Percentiles rank a stretch among this genome's conserved stretches.
Conservation (phyloP, 2,888 invertebrate genomes). For the Rotaria socialis region DNA sequence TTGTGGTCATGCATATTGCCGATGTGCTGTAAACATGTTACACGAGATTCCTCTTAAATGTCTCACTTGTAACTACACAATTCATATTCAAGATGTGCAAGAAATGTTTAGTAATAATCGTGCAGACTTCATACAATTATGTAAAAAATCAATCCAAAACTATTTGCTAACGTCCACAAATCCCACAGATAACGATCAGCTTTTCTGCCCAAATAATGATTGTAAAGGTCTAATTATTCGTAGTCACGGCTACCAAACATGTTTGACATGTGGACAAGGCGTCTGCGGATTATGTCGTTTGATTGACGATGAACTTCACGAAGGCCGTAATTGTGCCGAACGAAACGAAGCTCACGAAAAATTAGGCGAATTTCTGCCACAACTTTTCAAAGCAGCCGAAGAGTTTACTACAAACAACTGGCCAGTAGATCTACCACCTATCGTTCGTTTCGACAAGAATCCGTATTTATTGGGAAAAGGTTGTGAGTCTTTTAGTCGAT, state of each 20-base stretch:
- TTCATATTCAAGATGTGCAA: background rate
- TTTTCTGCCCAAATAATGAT: background rate
- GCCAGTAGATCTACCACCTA: background rate
- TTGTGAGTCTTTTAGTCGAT: background rate
- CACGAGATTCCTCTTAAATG: background rate
- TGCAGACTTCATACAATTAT: background rate
- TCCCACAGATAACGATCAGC: background rate
- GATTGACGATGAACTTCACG: conserved; percentile 2
- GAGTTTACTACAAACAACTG: background rate
- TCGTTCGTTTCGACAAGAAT: background rate
- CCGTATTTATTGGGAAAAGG: background rate
- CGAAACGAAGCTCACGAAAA: background rate
- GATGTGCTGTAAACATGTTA: background rate
- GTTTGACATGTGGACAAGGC: background rate
- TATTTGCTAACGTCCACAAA: background rate
- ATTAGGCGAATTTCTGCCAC: background rate
- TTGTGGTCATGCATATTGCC: background rate
- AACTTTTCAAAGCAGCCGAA: background rate
- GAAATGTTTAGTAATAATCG: background rate
- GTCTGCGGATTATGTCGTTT: background rate
- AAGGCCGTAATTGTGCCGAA: background rate
- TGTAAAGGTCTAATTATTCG: background rate
- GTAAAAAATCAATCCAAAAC: background rate
- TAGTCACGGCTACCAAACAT: background rate
- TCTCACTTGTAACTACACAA: background rate